These are phyloP conservation scores for Gallinago jamesoni DNA, from an alignment of 2,113 vertebrate genomes.

Conservation along the genomic window DNA sequence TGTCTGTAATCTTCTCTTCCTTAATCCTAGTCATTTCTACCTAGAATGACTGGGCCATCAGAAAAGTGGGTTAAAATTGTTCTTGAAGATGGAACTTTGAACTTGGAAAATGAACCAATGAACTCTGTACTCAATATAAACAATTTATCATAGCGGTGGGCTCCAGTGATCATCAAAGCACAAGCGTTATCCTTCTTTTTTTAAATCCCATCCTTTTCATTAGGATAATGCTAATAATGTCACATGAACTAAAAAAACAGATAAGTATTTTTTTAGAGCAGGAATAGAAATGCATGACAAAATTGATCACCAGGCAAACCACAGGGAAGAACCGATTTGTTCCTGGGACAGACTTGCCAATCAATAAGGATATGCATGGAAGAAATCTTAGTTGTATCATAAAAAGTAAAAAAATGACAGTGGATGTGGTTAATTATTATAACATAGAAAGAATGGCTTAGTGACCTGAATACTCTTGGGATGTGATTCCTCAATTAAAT, in stretches of 20 bases:
- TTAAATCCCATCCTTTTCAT: background rate
- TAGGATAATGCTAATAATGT: background rate
- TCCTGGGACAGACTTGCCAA: background rate
- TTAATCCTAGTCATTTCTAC: background rate
- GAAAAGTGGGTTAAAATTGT: background rate
- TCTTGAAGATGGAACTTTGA: background rate
- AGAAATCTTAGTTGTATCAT: slow-evolving; percentile 1
- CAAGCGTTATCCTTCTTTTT: background rate
- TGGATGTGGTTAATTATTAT: slow-evolving; percentile 29
- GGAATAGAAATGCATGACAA: background rate
- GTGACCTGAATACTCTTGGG: background rate
- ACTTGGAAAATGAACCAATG: background rate
- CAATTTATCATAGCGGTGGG: background rate
- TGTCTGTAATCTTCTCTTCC: background rate
- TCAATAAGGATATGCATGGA: background rate
- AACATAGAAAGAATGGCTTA: background rate
- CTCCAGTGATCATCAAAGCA: background rate
- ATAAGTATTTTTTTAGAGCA: background rate
- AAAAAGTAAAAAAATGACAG: slow-evolving; percentile 25
- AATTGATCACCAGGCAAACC: background rate
- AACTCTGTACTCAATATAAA: background rate
- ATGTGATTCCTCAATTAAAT: slow-evolving; percentile 47
- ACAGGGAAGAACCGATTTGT: background rate
- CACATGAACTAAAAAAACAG: background rate
- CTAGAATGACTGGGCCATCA: background rate